Evolutionary conservation across 1,140 invertebrate species (phyloP).

Genomic region (Chrysomallon squamiferum): DNA sequence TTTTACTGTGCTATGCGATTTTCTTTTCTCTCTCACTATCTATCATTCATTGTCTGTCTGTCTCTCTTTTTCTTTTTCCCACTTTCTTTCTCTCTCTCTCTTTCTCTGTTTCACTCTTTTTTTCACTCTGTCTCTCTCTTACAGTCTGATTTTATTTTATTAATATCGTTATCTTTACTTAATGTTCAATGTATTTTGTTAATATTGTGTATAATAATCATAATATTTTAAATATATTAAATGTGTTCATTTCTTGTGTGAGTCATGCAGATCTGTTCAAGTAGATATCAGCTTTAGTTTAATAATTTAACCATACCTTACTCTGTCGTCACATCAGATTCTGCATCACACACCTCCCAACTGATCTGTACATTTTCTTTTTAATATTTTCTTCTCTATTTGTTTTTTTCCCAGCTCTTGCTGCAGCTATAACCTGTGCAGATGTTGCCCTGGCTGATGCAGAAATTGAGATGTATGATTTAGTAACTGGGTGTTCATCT

Average conservation of each 20-base stretch:
- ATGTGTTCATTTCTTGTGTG: not conserved
- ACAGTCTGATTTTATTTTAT: not conserved
- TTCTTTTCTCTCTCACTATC: no score
- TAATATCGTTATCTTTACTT: not conserved
- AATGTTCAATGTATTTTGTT: not conserved
- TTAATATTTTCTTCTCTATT: not conserved
- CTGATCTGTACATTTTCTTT: no score
- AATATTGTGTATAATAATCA: not conserved
- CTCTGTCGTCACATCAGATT: not conserved
- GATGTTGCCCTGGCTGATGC: slow-evolving; percentile 84
- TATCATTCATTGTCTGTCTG: no score
- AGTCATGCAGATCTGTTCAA: not conserved
- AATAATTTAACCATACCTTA: not conserved
- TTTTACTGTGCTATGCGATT: no score
- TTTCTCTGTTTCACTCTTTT: no score
- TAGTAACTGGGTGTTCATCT: slow-evolving; percentile 78
- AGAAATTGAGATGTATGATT: slow-evolving; percentile 88
- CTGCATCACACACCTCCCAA: no score
- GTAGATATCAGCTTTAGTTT: not conserved
- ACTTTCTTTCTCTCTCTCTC: no score
- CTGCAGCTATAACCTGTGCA: slow-evolving; percentile 85
- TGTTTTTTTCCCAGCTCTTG: slow-evolving; percentile 68
- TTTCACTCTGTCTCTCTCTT: no score
- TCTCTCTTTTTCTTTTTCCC: no score
- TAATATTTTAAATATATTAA: not conserved